These are phyloP conservation scores for Cosmorhoe ocellata DNA, from an alignment of 2,888 invertebrate genomes.

Conservation along the genomic window DNA sequence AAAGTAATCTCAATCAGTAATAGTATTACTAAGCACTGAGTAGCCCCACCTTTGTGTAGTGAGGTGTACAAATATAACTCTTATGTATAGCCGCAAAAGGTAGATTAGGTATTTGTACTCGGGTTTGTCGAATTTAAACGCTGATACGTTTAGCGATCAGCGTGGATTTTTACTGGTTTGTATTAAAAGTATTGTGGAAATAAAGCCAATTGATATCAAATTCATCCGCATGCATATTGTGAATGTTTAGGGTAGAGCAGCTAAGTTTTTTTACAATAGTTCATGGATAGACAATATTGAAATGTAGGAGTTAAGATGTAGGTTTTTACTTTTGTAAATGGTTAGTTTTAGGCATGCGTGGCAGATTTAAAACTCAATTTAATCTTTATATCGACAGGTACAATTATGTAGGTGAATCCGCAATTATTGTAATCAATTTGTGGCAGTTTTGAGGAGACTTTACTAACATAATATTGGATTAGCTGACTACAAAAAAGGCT, in stretches of 20 bases:
- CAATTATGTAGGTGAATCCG: too few relatives aligned
- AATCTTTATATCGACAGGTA: constrained; percentile 3
- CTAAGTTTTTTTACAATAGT: constrained; percentile 27
- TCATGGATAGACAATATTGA: constrained; percentile 46
- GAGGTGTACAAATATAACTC: constrained; percentile 54
- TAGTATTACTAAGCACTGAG: constrained; percentile 69
- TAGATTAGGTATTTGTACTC: constrained; percentile 27
- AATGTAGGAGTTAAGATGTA: constrained; percentile 11
- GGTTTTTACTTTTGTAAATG: constrained; percentile 3
- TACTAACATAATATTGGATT: too few relatives aligned
- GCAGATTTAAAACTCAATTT: constrained; percentile 9
- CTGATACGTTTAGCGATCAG: neutral
- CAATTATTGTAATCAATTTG: neutral
- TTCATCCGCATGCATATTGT: constrained; percentile 1
- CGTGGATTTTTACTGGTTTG: constrained; percentile 16
- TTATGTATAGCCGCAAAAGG: constrained; percentile 29
- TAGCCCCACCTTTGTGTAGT: constrained; percentile 52
- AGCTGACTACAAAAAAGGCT: constrained; percentile 6
- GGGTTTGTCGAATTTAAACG: constrained; percentile 25
- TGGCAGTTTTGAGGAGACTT: neutral
- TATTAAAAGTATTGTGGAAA: constrained; percentile 7
- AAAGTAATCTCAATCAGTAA: constrained; percentile 76
- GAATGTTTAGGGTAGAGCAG: constrained; percentile 9
- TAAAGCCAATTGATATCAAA: constrained; percentile 16
- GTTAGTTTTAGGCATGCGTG: constrained; percentile 9